Evolutionary conservation across 2,888 invertebrate genomes (phyloP).

Genomic region (Timandra comae): DNA sequence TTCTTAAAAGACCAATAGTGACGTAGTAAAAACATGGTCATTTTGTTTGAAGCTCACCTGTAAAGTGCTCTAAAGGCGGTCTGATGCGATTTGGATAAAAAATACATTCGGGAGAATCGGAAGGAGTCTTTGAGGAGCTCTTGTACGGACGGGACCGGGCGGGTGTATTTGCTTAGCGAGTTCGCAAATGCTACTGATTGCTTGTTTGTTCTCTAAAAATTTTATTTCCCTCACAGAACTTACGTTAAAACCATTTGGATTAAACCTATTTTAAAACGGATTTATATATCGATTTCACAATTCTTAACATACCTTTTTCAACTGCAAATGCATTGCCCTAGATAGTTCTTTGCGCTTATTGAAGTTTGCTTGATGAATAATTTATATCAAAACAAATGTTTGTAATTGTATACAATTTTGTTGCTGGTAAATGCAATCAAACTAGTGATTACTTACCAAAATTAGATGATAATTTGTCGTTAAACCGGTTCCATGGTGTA

Average conservation of each 20-base stretch:
- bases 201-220: constrained; percentile 65
- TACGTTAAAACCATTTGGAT: constrained; percentile 37
- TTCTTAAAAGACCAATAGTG: too few relatives aligned
- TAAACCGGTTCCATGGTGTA: too few relatives aligned
- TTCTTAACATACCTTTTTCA: constrained; percentile 10
- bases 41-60: constrained; percentile 23
- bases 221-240: constrained; percentile 51
- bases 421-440: constrained; percentile 13
- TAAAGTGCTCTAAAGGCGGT: constrained; percentile 29
- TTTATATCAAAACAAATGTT: too few relatives aligned
- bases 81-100: constrained; percentile 43
- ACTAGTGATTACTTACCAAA: too few relatives aligned
- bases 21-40: constrained; percentile 19
- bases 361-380: too few relatives aligned
- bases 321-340: constrained; percentile 10
- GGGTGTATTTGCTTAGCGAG: constrained; percentile 55
- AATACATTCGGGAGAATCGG: constrained; percentile 44
- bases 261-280: constrained; percentile 19
- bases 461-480: too few relatives aligned
- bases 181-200: constrained; percentile 70
- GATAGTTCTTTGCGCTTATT: constrained; percentile 2
- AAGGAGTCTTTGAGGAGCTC: constrained; percentile 59
- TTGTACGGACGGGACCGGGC: constrained; percentile 33
- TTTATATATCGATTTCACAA: constrained; percentile 11
- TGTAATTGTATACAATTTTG: too few relatives aligned